Evolutionary conservation across 2,113 vertebrate genomes (phyloP).

Genomic region (Lophotis ruficrista): DNA sequence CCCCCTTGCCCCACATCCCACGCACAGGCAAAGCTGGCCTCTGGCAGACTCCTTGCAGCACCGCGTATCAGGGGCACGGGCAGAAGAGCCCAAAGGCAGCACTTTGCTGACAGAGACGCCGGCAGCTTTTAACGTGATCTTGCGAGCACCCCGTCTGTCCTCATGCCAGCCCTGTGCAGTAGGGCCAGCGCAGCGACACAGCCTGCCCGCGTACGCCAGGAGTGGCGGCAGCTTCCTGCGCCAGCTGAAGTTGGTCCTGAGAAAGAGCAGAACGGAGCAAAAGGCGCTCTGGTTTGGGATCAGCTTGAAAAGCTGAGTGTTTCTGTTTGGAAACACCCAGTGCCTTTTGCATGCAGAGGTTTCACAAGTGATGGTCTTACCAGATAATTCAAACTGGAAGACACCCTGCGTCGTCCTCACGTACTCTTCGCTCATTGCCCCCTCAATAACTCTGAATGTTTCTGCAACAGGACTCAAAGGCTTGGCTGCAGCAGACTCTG

Average conservation of each 20-base stretch:
- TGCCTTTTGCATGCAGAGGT: neutral
- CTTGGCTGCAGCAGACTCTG: neutral
- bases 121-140: accelerated
- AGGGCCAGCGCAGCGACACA: accelerated
- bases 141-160: accelerated
- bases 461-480: conserved; percentile 76
- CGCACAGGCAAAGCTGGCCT: neutral
- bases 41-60: accelerated
- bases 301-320: neutral
- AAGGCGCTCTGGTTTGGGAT: accelerated
- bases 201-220: accelerated
- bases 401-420: conserved; percentile 81
- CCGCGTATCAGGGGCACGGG: neutral
- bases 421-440: conserved; percentile 75
- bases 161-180: accelerated
- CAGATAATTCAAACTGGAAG: conserved; percentile 84
- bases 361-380: conserved; percentile 50
- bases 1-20: accelerated
- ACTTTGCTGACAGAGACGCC: accelerated
- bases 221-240: accelerated
- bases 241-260: accelerated
- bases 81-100: neutral
- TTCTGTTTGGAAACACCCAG: accelerated
- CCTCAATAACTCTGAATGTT: conserved; percentile 83
- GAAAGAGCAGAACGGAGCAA: accelerated